Percentiles rank a stretch among this genome's conserved stretches.
Conservation (phyloP, 2,113 vertebrate genomes). For the Taxidea taxus region DNA sequence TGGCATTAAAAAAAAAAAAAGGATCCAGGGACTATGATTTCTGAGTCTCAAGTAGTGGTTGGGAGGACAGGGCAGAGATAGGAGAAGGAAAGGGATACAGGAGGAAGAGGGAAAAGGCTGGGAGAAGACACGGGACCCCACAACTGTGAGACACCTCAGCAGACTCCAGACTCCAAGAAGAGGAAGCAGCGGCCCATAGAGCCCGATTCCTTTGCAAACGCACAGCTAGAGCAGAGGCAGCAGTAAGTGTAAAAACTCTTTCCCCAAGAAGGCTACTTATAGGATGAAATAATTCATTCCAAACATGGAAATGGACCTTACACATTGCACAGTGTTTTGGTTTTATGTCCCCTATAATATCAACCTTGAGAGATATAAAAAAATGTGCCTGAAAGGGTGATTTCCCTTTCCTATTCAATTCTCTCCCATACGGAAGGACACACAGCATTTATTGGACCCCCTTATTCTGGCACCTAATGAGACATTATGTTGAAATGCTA, state of each 20-base stretch:
- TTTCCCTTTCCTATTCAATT: conserved; percentile 3
- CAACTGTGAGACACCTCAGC: background rate
- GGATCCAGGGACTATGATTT: conserved; percentile 39
- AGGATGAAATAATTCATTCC: conserved; percentile 17
- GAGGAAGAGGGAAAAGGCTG: background rate
- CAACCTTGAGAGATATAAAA: background rate
- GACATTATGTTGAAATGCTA: conserved; percentile 29
- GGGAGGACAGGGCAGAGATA: background rate
- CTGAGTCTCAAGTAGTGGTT: background rate
- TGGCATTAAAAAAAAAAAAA: conserved; percentile 63
- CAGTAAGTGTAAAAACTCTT: background rate
- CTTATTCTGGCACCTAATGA: background rate
- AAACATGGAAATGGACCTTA: conserved; percentile 13
- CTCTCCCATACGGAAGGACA: background rate
- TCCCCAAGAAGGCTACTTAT: background rate
- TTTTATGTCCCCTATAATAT: background rate
- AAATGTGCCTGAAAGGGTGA: background rate
- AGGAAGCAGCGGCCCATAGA: background rate
- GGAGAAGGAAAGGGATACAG: background rate
- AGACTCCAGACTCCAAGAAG: background rate
- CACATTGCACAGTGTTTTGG: background rate
- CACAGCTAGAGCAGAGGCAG: background rate
- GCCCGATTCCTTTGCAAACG: background rate
- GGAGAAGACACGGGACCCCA: background rate
- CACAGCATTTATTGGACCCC: background rate